Conservation (phyloP, 2,797 vertebrate species). For the Melanotaenia maccullochi region DNA sequence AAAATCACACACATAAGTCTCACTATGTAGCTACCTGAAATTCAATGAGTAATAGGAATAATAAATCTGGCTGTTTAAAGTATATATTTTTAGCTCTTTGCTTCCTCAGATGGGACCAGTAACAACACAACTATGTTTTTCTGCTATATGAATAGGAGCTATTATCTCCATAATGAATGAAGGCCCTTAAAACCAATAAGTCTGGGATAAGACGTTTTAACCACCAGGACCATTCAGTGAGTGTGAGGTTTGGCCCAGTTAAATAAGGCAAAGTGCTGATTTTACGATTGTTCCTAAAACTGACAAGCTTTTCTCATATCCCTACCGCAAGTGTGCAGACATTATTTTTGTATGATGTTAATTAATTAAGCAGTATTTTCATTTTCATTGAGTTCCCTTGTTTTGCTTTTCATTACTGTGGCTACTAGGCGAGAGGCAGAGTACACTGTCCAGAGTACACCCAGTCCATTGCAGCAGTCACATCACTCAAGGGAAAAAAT, state of each 20-base stretch:
- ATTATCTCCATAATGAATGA: slow-evolving; percentile 12
- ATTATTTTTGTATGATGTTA: slow-evolving; percentile 68
- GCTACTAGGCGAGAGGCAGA: too few relatives aligned
- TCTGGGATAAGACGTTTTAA: slow-evolving; percentile 31
- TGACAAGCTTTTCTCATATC: slow-evolving; percentile 47
- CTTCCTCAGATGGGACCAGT: background rate
- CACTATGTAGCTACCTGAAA: too few relatives aligned
- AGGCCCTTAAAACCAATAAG: slow-evolving; percentile 18
- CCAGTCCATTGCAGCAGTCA: too few relatives aligned
- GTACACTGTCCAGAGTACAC: too few relatives aligned
- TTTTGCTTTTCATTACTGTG: slow-evolving; percentile 45
- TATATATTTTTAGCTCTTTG: background rate
- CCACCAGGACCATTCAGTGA: slow-evolving; percentile 8
- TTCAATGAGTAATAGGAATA: too few relatives aligned
- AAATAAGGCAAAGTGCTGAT: slow-evolving; percentile 47
- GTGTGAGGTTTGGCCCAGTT: slow-evolving; percentile 11
- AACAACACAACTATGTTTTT: background rate
- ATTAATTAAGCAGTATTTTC: slow-evolving; percentile 74
- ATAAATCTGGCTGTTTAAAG: background rate
- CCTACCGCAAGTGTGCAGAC: slow-evolving; percentile 54
- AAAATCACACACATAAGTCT: background rate
- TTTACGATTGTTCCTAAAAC: slow-evolving; percentile 47
- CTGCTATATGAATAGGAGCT: background rate
- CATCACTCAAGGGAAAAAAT: too few relatives aligned
- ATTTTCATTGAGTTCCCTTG: slow-evolving; percentile 69